Evolutionary conservation across 2,888 invertebrate species (phyloP).

Genomic region (Diadegma fenestrale): DNA sequence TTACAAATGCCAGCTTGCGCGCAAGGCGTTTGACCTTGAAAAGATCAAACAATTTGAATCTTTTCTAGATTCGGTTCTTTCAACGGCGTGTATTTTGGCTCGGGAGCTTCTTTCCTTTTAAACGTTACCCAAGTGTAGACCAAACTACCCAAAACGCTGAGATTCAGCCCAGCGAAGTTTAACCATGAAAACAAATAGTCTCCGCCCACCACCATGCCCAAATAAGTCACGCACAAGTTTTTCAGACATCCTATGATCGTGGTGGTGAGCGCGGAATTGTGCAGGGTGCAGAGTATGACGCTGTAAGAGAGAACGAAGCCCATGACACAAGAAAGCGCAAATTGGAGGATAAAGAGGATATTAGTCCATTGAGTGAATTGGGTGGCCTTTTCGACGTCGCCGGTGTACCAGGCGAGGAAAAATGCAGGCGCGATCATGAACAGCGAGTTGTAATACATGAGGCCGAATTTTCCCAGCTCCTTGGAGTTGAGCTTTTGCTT

Average conservation of each 20-base stretch:
- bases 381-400: conserved; percentile 90
- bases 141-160: conserved; percentile 95
- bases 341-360: conserved; percentile 91
- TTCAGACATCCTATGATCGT: conserved; percentile 99
- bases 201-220: conserved; percentile 99
- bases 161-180: conserved; percentile 98
- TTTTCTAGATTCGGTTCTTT: conserved; percentile 76
- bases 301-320: conserved; percentile 98
- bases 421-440: conserved; percentile 94
- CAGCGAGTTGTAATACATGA: conserved; percentile 96
- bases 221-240: conserved; percentile 98
- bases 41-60: conserved; percentile 84
- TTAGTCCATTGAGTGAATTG: conserved; percentile 91
- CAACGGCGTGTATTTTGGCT: conserved; percentile 79
- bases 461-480: conserved; percentile 96
- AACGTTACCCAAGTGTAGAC: conserved; percentile 96
- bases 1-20: not conserved
- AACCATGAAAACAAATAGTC: conserved; percentile 98
- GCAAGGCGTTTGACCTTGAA: not conserved
- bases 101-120: conserved; percentile 86
- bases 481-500: conserved; percentile 98
- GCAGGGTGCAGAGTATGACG: conserved; percentile 97
- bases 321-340: conserved; percentile 96
- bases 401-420: conserved; percentile 90
- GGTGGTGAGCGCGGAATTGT: conserved; percentile 99